Base-by-base conservation (phyloP, 1,140 invertebrate species). In the Probaryconus sp. region DNA sequence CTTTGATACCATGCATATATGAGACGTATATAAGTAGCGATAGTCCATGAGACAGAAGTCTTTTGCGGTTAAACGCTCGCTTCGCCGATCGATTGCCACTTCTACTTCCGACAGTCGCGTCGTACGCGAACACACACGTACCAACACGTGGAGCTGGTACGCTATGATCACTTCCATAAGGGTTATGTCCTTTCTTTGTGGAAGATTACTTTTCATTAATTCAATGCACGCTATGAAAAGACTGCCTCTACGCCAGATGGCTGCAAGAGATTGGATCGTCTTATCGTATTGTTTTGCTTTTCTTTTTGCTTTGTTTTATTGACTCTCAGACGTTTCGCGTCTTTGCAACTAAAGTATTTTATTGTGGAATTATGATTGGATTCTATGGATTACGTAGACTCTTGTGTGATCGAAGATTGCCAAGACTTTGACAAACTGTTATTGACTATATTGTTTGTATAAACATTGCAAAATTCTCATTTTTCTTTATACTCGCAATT, bases 41-140 rank as follows among this genome's bases (percentile, higher is more conserved):
- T 69, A 17, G 63, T 21, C 47, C 16, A 37, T 18, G 42, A 50
- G 42, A 30, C 42, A 42, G 45, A 33, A 58, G 55, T 69, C 45
- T 60, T 60, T 60, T 60, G 65, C 65, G 65, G 55, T 58, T 60
- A 60, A 69, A 60, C 28, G 53, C 33, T 42, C 43, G 64, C 11
- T 58, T 56, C 53, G 35, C 28, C 65, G 55, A 69, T 69, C 55
- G 55, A 69, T 69, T 51, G 65, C 50, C 50, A 56, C 40, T 56
- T 70, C 18, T 42, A 70, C 58, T 70, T 63, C 67, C 67, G 48
- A 70, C 42, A 55, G 55, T 47, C 35, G 31, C 28, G 16, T 18
- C 10, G 24, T 53, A 38, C 20, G 11, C 14, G 16, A 9, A 43
- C 45, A 38, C 37, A 38, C 20, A 38, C 40, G 26, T 16, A 35